Base-by-base conservation (phyloP, 2,797 vertebrate genomes). In the Amazonetta brasiliensis region DNA sequence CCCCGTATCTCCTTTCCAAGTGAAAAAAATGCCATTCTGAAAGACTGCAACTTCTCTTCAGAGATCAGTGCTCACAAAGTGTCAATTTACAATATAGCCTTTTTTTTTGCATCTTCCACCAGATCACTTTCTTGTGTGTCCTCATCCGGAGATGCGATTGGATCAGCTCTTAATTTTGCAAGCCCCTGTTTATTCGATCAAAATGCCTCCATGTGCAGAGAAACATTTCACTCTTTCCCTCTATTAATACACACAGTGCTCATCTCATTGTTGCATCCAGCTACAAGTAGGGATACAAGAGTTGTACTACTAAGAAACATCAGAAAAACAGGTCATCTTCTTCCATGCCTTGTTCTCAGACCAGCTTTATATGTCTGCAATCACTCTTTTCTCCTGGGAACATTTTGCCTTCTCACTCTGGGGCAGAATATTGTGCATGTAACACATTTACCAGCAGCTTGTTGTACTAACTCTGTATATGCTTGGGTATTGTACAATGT, bases 181-280 rank as follows among this genome's bases (percentile, higher is more conserved):
- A 66, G 4, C 2, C 19, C 10, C 14, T 28, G 13, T 37, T 89
- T 91, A 41, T 56, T 41, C 18, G 18, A 64, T 19, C 15, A 69
- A 12, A 66, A n/a, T 58, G 9, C 9, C 21, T 68, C 20, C 41
- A 46, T 5, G 7, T 28, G 18, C 37, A 71, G 20, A 76, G 18
- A 25, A 84, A 44, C 9, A 50, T 26, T 55, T 63, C 30, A 56
- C 19, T 90, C 25, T 39, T 1, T 79, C 37, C 6, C 3, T 66
- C 35, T 16, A 6, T 20, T 64, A 59, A 30, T 19, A 23, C 5
- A 54, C 0, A 0, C 12, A 26, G 44, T 22, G 16, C 26, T 41
- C 14, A 31, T 33, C 69, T n/a, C 2, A 0, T n/a, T 30, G 37
- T n/a, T 88, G 30, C 6, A 21, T 48, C 56, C 43, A 59, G 6